Base-by-base conservation (phyloP, 2,113 vertebrate species). In the Mobula hypostoma region DNA sequence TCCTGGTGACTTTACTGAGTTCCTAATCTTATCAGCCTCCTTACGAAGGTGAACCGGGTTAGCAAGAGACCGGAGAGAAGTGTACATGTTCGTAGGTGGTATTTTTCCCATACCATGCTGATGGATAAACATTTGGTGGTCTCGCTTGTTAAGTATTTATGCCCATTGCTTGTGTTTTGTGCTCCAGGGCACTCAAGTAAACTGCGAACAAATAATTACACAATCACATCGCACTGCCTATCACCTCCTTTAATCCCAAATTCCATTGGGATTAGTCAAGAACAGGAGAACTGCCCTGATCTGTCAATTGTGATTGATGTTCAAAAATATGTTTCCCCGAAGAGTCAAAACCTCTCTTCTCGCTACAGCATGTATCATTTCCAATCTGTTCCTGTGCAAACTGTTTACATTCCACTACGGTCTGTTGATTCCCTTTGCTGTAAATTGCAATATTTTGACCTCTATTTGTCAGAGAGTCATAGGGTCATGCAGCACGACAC, bases 291-390 rank as follows among this genome's bases (percentile, higher is more conserved):
- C n/a, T 17, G 14, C 14, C 85, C 85, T 7, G 21, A 88, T n/a
- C 29, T 32, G 85, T 88, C 85, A 63, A 19, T 66, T 5, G 17
- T 66, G 29, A 88, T 88, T 66, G 58, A 88, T 88, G 58, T 88
- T 63, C 29, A 29, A n/a, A 66, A 66, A 63, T 79, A 63, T 17
- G 61, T 88, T 88, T 66, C 85, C 61, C 85, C 66, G 29, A 32
- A 88, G 85, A 66, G 61, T 15, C 29, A 66, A 88, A 63, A 29
- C 58, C 85, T 88, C 85, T 63, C 12, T 63, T 17, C 14, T 19
- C 29, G 61, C 61, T n/a, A 24, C 85, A 88, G 85, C 61, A 88
- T 88, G 63, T 88, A 66, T 88, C 85, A 66, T 88, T 88, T 66
- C 85, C 61, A 66, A 66, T 29, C 85, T 88, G 58, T 66, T 63